Conservation (phyloP, 2,113 vertebrate genomes). For the Enhydra lutris region DNA sequence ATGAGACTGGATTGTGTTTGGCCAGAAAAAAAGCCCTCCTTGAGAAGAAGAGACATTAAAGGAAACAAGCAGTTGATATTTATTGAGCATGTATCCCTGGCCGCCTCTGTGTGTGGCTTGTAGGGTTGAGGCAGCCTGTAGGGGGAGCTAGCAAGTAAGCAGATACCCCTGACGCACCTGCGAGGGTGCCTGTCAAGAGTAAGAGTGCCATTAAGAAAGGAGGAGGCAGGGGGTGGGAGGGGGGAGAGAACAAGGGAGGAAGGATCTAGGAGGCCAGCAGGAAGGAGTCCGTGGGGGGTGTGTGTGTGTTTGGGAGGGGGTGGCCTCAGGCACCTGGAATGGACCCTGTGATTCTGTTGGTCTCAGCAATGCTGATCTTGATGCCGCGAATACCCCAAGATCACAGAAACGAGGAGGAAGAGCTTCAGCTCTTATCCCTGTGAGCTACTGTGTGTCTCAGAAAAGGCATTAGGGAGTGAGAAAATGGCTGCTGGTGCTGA, state of each 20-base stretch:
- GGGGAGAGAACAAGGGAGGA: not conserved
- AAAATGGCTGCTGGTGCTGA: slow-evolving; percentile 82
- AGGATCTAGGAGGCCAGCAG: not conserved
- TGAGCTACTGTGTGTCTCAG: slow-evolving; percentile 75
- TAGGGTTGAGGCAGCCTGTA: not conserved
- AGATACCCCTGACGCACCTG: too few relatives aligned
- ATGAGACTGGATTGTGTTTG: not conserved
- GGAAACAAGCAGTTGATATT: not conserved
- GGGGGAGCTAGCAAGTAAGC: not conserved
- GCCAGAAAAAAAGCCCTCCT: not conserved
- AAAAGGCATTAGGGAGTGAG: slow-evolving; percentile 78
- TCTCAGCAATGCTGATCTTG: slow-evolving; percentile 69
- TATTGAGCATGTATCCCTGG: not conserved
- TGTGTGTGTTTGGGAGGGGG: not conserved
- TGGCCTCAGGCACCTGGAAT: not conserved
- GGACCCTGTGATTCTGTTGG: slow-evolving; percentile 53
- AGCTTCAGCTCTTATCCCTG: slow-evolving; percentile 70
- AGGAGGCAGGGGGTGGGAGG: not conserved
- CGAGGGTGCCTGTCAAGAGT: not conserved
- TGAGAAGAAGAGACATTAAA: not conserved
- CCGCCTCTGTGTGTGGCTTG: not conserved
- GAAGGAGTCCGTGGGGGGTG: not conserved
- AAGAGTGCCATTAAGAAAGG: not conserved
- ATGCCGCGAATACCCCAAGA: slow-evolving; percentile 71
- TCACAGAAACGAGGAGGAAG: slow-evolving; percentile 72